Conservation (phyloP, 2,888 invertebrate species). For the Drosophila anceps region DNA sequence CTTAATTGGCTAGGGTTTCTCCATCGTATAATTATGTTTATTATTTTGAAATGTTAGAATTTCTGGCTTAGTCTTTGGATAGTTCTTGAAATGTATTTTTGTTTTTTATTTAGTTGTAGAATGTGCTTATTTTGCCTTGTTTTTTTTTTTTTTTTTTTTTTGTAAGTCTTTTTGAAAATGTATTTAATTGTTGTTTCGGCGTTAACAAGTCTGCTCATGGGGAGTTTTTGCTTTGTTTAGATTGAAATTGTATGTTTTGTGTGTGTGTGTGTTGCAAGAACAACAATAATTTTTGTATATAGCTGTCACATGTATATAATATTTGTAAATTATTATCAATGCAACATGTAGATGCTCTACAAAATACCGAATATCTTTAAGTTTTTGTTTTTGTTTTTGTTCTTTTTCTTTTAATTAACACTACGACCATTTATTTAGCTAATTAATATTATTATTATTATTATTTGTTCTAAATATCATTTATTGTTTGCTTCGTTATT, state of each 20-base stretch:
- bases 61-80: constrained; percentile 52
- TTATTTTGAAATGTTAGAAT: constrained; percentile 57
- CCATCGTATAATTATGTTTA: constrained; percentile 14
- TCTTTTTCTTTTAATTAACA: constrained; percentile 31
- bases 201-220: constrained; percentile 4
- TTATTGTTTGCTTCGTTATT: constrained; percentile 62
- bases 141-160: constrained; percentile 21
- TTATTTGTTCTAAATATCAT: constrained; percentile 44
- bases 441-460: constrained; percentile 51
- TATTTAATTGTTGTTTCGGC: constrained; percentile 22
- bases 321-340: constrained; percentile 80
- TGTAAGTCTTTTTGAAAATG: constrained; percentile 66
- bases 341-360: constrained; percentile 80
- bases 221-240: constrained; percentile 28
- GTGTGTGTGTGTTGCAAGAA: constrained; percentile 14
- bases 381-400: background rate
- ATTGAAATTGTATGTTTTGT: constrained; percentile 29
- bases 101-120: constrained; percentile 15
- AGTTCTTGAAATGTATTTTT: constrained; percentile 52
- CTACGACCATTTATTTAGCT: constrained; percentile 69
- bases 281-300: constrained; percentile 52
- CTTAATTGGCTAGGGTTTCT: constrained; percentile 55
- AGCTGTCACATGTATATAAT: constrained; percentile 70
- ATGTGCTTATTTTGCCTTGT: constrained; percentile 33
- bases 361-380: constrained; percentile 69